phyloP scores from a whole-genome alignment of 2,888 invertebrate species.

The Aphelenchoides bicaudatus region DNA sequence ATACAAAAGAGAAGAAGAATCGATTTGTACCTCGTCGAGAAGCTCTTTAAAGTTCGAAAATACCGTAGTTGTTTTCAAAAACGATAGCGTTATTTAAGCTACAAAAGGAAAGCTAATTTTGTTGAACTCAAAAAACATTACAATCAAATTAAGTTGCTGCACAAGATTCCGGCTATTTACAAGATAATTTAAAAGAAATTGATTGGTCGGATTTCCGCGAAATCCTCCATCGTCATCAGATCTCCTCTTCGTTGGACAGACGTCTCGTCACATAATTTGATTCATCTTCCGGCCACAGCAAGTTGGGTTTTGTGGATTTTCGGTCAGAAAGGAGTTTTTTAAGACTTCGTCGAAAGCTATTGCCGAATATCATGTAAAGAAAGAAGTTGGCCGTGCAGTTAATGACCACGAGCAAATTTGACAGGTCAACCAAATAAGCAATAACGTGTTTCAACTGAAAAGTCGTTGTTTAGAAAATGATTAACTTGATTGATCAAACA shows the following conservation, averaged over 20 bases:
- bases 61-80: no score
- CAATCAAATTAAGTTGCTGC: no score
- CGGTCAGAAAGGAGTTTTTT: conserved; percentile 18
- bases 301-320: conserved; percentile 3
- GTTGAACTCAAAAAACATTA: no score
- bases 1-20: no score
- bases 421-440: conserved; percentile 57
- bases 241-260: conserved; percentile 18
- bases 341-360: conserved; percentile 48
- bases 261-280: conserved; percentile 19
- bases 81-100: no score
- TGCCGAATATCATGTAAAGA: conserved; percentile 55
- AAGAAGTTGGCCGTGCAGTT: conserved; percentile 59
- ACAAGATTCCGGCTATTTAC: no score
- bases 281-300: conserved; percentile 24
- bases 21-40: no score
- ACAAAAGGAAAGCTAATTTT: no score
- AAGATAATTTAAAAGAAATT: no score
- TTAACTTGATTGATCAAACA: background rate
- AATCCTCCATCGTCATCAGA: no score
- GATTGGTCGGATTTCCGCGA: no score
- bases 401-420: conserved; percentile 56
- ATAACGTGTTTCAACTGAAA: conserved; percentile 39
- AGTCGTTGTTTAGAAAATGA: background rate
- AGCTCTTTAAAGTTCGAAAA: no score